phyloP scores from a whole-genome alignment of 2,888 invertebrate species.

The Drosophila tanythrix region DNA sequence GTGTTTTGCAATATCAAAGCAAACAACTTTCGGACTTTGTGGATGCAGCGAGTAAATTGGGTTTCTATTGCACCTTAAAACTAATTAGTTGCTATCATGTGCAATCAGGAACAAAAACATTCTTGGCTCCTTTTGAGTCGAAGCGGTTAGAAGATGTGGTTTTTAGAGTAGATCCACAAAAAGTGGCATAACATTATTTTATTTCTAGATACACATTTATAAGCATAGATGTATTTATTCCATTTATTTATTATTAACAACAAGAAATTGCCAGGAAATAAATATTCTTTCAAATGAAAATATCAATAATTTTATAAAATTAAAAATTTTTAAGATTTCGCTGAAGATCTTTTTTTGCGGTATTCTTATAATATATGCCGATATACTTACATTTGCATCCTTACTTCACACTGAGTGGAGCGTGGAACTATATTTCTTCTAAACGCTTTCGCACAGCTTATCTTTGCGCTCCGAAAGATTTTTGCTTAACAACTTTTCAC shows the following conservation, averaged over 20 bases:
- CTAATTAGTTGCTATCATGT: slow-evolving; percentile 6
- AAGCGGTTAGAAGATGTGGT: too few relatives aligned
- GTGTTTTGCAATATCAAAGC: slow-evolving; percentile 38
- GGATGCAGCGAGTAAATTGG: slow-evolving; percentile 25
- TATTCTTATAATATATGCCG: not conserved
- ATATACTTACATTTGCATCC: not conserved
- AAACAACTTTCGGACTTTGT: slow-evolving; percentile 5
- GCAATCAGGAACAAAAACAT: slow-evolving; percentile 4
- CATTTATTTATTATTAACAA: not conserved
- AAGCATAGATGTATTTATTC: not conserved
- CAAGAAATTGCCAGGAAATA: not conserved
- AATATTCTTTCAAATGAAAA: not conserved
- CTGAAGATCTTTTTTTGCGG: not conserved
- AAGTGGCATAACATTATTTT: not conserved
- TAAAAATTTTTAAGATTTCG: not conserved
- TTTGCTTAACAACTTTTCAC: slow-evolving; percentile 15
- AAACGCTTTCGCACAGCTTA: slow-evolving; percentile 3
- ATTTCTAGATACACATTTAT: too few relatives aligned
- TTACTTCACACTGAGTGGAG: not conserved
- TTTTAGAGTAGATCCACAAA: not conserved
- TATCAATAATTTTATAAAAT: not conserved
- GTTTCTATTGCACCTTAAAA: not conserved
- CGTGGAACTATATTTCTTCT: not conserved
- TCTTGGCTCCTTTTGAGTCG: not conserved
- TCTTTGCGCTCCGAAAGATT: slow-evolving; percentile 9